phyloP scores from a whole-genome alignment of 2,797 vertebrate species.

The Decapterus maruadsi region DNA sequence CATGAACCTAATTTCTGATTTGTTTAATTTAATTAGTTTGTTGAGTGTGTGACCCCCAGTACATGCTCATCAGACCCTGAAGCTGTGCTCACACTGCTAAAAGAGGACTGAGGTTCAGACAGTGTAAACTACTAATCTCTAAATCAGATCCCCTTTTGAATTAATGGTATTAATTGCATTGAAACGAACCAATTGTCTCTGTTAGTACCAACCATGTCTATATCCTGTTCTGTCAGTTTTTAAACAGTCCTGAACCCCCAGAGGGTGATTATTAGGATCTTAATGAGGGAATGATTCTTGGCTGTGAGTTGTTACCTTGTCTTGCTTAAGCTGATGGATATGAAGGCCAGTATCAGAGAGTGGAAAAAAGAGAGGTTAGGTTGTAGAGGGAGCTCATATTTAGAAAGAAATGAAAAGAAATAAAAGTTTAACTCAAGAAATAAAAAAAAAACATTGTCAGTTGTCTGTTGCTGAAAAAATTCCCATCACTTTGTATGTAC shows the following conservation, averaged over 20 bases:
- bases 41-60: too few species aligned
- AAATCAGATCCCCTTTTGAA: constrained; percentile 16
- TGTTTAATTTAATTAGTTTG: too few species aligned
- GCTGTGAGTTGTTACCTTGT: constrained; percentile 31
- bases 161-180: too few species aligned
- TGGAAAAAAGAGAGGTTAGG: neutral
- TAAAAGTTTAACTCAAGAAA: too few species aligned
- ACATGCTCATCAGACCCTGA: constrained; percentile 13
- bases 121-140: too few species aligned
- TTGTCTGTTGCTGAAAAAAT: too few species aligned
- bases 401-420: too few species aligned
- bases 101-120: too few species aligned
- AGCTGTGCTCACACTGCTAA: constrained; percentile 23
- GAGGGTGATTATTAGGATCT: constrained; percentile 51
- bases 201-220: too few species aligned
- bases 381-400: too few species aligned
- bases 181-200: constrained; percentile 48
- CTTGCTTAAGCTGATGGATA: constrained; percentile 51
- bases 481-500: too few species aligned
- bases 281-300: constrained; percentile 52
- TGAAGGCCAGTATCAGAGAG: neutral
- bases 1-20: constrained; percentile 10
- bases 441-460: too few species aligned
- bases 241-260: constrained; percentile 28
- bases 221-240: constrained; percentile 43